Evolutionary conservation across 2,113 vertebrate genomes (phyloP).

Genomic region (Chamaea fasciata): DNA sequence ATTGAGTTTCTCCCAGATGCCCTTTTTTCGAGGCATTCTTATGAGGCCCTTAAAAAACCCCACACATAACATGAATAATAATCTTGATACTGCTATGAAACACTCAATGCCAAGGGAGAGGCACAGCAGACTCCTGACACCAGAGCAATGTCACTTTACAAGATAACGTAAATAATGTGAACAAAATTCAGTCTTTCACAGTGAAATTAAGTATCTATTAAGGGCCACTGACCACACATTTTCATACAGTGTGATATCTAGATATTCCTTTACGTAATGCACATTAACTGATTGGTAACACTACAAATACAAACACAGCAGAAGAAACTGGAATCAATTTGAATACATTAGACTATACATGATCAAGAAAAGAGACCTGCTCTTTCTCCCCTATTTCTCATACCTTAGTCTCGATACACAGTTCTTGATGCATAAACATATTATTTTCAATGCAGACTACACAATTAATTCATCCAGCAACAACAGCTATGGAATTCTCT

Average conservation of each 20-base stretch:
- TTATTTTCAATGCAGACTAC: neutral
- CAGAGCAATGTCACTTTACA: neutral
- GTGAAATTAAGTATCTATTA: neutral
- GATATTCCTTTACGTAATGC: neutral
- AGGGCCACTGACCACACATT: neutral
- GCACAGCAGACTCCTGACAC: neutral
- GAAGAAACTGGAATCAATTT: neutral
- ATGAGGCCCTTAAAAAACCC: rapidly evolving
- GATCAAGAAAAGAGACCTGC: neutral
- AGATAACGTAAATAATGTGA: neutral
- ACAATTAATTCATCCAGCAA: neutral
- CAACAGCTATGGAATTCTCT: neutral
- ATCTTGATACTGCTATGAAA: neutral
- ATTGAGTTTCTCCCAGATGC: neutral
- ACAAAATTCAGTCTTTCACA: neutral
- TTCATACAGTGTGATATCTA: neutral
- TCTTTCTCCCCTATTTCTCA: neutral
- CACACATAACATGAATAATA: neutral
- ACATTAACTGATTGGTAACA: neutral
- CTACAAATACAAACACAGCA: neutral
- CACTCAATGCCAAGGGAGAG: neutral
- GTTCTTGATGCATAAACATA: neutral
- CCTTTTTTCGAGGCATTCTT: neutral
- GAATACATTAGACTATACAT: neutral
- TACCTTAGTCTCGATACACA: neutral